Percentiles rank a stretch among this genome's conserved stretches.
Evolutionary conservation across 1,140 invertebrate genomes (phyloP).

Genomic region (Leptopilina boulardi): DNA sequence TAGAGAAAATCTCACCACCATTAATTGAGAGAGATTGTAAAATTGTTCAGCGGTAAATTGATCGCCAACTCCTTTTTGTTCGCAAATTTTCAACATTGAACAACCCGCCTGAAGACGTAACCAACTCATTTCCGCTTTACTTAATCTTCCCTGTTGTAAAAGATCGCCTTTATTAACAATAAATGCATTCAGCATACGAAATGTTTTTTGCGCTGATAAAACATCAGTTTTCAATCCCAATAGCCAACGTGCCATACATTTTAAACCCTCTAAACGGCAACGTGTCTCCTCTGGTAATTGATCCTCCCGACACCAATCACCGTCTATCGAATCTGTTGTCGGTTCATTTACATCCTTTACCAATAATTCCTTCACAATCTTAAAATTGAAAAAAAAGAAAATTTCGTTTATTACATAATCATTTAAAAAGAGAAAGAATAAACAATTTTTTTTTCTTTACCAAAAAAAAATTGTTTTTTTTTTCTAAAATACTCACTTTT

Average conservation of each 20-base stretch:
- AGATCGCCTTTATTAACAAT: slow-evolving; percentile 93
- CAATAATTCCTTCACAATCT: slow-evolving; percentile 95
- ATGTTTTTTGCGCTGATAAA: slow-evolving; percentile 94
- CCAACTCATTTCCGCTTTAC: slow-evolving; percentile 93
- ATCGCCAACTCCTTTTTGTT: slow-evolving; percentile 96
- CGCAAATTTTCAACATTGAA: slow-evolving; percentile 97
- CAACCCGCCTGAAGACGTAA: slow-evolving; percentile 92
- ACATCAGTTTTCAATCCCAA: slow-evolving; percentile 92
- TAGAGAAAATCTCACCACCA: slow-evolving; percentile 81
- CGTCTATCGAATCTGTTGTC: slow-evolving; percentile 75
- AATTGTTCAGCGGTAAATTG: slow-evolving; percentile 96
- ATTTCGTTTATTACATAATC: slow-evolving; percentile 31
- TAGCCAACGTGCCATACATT: slow-evolving; percentile 97
- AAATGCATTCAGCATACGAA: slow-evolving; percentile 93
- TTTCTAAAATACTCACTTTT: slow-evolving; percentile 79
- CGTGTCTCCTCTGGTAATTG: slow-evolving; percentile 92
- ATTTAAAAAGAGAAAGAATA: neutral
- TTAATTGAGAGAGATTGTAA: slow-evolving; percentile 92
- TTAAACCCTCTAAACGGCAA: slow-evolving; percentile 95
- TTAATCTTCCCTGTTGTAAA: slow-evolving; percentile 84
- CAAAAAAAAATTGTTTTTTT: no score
- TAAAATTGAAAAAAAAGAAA: slow-evolving; percentile 51
- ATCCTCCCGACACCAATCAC: slow-evolving; percentile 92
- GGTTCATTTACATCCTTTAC: slow-evolving; percentile 86
- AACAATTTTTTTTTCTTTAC: no score